Base-by-base conservation (phyloP, 2,888 invertebrate genomes). In the Cryptus armator region DNA sequence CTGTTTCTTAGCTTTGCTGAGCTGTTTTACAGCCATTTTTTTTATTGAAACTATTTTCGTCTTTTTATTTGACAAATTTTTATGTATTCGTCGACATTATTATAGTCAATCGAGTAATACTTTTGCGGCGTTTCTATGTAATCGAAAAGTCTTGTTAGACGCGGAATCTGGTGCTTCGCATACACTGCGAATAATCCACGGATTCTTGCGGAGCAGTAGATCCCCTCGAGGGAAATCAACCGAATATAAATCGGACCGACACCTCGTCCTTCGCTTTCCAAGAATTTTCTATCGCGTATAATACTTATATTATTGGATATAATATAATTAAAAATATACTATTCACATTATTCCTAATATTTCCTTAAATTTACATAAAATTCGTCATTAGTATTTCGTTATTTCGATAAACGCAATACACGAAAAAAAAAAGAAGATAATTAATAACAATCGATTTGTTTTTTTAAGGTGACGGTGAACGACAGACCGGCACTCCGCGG, bases 401-500 rank as follows among this genome's bases (percentile, higher is more conserved):
- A 24, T 24, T 12, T 19, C 12, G 4, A 19, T 56, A 10, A 19
- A 56, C 10, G 19, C 1, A 12, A 10, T 12, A 12, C 10, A 12
- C 29, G 9, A 12, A 12, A 10, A 59, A 16, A 53, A 72, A 62
- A n/a, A n/a, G n/a, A 24, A 14, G 37, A 3, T 10, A 29, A 62
- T 46, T 9, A 16, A n/a, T 51, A 51, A 53, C 24, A 9, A 32
- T 43, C 9, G 16, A n/a, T 66, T 56, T 48, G 6, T 86, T 78
- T 86, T 86, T 88, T 87, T 9, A 89, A 94, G 93, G 94, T 94
- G 74, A 93, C 94, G 37, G 92, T 95, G 83, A 94, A 94, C 86
- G 95, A 95, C 89, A 91, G 94, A 64, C 90, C 94, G 70, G 94
- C 94, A 10, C 89, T 95, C 6, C 93, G 94, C 6, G 95, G 95